A percentile compares a stretch with the other conserved stretches of the same genome.
Conservation (phyloP, 2,797 vertebrate species). For the Ara ararauna region DNA sequence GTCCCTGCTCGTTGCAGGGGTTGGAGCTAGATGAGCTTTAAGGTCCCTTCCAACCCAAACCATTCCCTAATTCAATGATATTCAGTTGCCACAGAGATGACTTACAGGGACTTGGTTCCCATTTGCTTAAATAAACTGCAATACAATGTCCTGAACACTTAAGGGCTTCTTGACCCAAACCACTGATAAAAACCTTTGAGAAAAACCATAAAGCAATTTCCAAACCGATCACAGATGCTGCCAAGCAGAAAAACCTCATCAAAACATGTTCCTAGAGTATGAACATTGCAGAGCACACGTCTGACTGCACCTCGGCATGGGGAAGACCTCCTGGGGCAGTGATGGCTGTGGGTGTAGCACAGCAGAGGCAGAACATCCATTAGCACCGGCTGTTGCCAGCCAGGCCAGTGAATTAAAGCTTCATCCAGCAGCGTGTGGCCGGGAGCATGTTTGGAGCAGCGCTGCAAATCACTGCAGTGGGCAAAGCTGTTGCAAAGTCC, state of each 20-base stretch:
- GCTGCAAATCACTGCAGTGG: background rate
- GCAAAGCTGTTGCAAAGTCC: background rate
- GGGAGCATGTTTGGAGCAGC: background rate
- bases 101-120: background rate
- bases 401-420: background rate
- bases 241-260: background rate
- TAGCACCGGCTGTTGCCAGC: background rate
- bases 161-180: background rate
- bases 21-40: background rate
- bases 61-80: background rate
- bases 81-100: background rate
- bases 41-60: background rate
- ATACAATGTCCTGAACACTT: background rate
- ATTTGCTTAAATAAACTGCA: background rate
- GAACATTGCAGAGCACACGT: background rate
- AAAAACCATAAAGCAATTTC: background rate
- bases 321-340: background rate
- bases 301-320: background rate
- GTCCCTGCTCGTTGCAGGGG: background rate
- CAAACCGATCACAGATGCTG: background rate
- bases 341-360: background rate
- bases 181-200: background rate
- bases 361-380: background rate
- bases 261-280: fast-evolving
- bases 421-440: fast-evolving